phyloP scores from a whole-genome alignment of 2,797 vertebrate species.

The Gambusia yucatana region DNA sequence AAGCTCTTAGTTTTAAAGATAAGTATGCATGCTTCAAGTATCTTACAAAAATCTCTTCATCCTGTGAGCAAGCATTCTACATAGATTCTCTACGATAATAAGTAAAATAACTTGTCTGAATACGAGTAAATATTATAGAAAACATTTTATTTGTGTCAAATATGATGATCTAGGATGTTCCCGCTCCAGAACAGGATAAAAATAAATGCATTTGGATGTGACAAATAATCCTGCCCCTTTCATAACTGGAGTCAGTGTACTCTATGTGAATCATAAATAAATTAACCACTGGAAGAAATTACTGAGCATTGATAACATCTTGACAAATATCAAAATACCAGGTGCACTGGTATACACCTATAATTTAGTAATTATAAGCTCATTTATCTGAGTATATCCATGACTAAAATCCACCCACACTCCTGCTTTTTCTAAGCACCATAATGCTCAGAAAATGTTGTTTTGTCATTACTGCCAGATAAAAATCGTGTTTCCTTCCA shows the following conservation, averaged over 20 bases:
- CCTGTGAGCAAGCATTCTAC: conserved; percentile 7
- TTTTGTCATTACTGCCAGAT: conserved; percentile 65
- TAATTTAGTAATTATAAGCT: conserved; percentile 74
- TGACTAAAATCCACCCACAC: conserved; percentile 66
- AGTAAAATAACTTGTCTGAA: conserved; percentile 10
- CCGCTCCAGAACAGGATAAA: conserved; percentile 28
- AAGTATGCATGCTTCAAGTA: not conserved
- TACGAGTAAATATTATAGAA: conserved; percentile 20
- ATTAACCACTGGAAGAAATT: conserved; percentile 65
- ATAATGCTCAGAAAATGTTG: conserved; percentile 61
- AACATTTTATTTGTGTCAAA: conserved; percentile 27
- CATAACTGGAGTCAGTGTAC: conserved; percentile 39
- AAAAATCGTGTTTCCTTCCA: conserved; percentile 70
- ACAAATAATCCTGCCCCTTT: conserved; percentile 46
- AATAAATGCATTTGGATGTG: conserved; percentile 34
- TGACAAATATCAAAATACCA: conserved; percentile 69
- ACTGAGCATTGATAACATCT: conserved; percentile 64
- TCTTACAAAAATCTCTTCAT: conserved; percentile 14
- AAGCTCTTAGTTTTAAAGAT: conserved; percentile 6
- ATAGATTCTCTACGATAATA: not conserved
- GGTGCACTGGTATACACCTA: conserved; percentile 69
- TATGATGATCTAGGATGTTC: conserved; percentile 37
- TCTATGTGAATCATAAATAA: conserved; percentile 63
- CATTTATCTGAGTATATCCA: conserved; percentile 65
- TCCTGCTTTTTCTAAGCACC: conserved; percentile 50